Evolutionary conservation across 92 coral and sea anemone species (phyloP).

Genomic region (Bergia sp.): DNA sequence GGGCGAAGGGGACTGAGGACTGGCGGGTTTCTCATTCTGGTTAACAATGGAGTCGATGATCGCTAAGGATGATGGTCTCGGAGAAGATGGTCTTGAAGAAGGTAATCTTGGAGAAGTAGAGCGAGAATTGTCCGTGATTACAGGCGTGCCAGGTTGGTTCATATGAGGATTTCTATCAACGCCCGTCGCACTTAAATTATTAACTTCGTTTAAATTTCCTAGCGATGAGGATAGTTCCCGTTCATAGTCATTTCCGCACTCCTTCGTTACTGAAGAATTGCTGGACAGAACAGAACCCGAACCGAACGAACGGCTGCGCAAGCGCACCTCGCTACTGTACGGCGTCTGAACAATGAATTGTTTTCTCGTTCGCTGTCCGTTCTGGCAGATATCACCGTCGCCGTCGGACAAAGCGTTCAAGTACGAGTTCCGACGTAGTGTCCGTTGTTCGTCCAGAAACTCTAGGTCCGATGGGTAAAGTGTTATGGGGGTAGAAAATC

Average conservation of each 20-base stretch:
- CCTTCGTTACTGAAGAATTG: neutral
- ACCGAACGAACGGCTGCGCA: conserved; percentile 34
- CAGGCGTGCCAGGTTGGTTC: conserved; percentile 40
- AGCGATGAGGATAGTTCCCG: conserved; percentile 26
- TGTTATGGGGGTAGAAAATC: conserved; percentile 41
- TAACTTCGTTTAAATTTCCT: conserved; percentile 10
- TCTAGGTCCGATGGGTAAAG: conserved; percentile 46
- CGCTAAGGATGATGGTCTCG: conserved; percentile 68
- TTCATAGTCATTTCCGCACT: neutral
- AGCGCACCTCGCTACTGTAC: conserved; percentile 2
- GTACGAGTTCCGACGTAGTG: conserved; percentile 82
- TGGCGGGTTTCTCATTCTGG: conserved; percentile 52
- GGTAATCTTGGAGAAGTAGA: conserved; percentile 51
- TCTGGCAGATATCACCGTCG: conserved; percentile 46
- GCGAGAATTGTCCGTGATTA: conserved; percentile 72
- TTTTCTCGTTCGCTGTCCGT: conserved; percentile 29
- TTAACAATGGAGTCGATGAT: conserved; percentile 61
- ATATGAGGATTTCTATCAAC: neutral
- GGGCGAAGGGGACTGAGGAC: conserved; percentile 56
- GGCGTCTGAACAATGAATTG: neutral
- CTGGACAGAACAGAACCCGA: neutral
- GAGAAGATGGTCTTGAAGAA: conserved; percentile 59
- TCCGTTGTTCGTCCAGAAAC: conserved; percentile 56
- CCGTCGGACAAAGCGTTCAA: conserved; percentile 74
- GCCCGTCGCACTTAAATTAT: neutral